phyloP scores from a whole-genome alignment of 2,797 vertebrate species.

The Lagodon rhomboides region DNA sequence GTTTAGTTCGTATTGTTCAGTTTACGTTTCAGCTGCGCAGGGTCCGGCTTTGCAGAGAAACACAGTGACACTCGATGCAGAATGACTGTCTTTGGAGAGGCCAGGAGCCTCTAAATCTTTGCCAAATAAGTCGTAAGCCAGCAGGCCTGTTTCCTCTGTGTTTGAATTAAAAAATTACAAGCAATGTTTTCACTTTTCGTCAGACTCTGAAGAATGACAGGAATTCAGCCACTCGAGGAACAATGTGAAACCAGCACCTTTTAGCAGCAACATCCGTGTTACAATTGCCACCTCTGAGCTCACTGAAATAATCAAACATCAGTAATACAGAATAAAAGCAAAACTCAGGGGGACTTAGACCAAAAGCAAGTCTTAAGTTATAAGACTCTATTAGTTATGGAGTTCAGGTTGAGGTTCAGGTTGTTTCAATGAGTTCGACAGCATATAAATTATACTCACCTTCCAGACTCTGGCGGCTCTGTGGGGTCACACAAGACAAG shows the following conservation, averaged over 20 bases:
- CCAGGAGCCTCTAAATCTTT: constrained; percentile 18
- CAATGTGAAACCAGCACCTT: constrained; percentile 29
- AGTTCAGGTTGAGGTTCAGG: not conserved
- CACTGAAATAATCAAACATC: not conserved
- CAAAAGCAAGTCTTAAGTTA: not conserved
- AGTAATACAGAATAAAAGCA: not conserved
- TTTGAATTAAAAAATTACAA: constrained; percentile 51
- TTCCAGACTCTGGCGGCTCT: not conserved
- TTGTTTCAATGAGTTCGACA: not conserved
- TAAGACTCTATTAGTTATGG: no score
- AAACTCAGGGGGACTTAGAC: not conserved
- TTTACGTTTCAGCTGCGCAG: not conserved
- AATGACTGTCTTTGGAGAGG: constrained; percentile 15
- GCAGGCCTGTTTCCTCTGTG: constrained; percentile 26
- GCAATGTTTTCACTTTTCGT: constrained; percentile 25
- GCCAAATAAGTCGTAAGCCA: constrained; percentile 26
- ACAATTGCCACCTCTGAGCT: not conserved
- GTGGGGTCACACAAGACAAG: not conserved
- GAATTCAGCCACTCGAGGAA: constrained; percentile 52
- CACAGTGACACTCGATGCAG: constrained; percentile 1
- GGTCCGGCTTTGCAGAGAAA: constrained; percentile 17
- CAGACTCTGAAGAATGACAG: constrained; percentile 43
- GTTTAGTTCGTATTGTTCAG: not conserved
- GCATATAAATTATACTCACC: no score
- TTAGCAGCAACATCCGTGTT: not conserved